Percentiles rank a stretch among this genome's conserved stretches.
These are phyloP conservation scores for Magallana nippona DNA, from an alignment of 2,888 invertebrate species.

Conservation along the genomic window DNA sequence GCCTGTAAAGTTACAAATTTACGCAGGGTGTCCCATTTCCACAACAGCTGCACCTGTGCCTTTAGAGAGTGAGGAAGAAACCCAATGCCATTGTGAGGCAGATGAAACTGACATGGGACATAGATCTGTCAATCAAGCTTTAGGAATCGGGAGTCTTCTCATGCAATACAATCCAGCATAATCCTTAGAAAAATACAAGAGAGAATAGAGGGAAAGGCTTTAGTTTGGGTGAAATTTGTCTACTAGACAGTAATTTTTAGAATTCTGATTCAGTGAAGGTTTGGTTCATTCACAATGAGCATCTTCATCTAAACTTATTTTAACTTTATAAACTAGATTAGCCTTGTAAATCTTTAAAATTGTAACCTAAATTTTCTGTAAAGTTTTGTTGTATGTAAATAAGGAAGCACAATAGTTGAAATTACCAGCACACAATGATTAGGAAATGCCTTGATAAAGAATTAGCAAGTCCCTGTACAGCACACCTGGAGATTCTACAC, in stretches of 20 bases:
- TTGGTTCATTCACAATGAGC: background rate
- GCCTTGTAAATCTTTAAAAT: too few relatives aligned
- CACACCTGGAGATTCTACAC: background rate
- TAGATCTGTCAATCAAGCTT: slow-evolving; percentile 25
- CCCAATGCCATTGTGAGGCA: slow-evolving; percentile 20
- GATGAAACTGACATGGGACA: slow-evolving; percentile 21
- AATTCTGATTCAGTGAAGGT: background rate
- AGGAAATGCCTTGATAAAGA: background rate
- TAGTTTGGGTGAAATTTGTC: background rate
- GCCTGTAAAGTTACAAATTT: slow-evolving; percentile 10
- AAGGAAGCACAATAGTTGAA: background rate
- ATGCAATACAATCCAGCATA: slow-evolving; percentile 1
- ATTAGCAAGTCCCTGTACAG: background rate
- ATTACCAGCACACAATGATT: background rate
- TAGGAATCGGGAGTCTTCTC: background rate
- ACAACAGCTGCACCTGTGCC: slow-evolving; percentile 18
- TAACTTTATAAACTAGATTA: background rate
- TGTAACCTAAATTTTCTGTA: too few relatives aligned
- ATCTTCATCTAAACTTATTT: background rate
- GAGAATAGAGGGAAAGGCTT: background rate
- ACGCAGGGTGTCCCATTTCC: background rate
- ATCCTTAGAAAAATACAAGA: slow-evolving; percentile 7
- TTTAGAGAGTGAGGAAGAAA: slow-evolving; percentile 1
- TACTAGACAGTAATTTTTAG: background rate
- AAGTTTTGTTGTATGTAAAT: background rate